phyloP scores from a whole-genome alignment of 2,113 vertebrate genomes.

The Gila orcuttii region DNA sequence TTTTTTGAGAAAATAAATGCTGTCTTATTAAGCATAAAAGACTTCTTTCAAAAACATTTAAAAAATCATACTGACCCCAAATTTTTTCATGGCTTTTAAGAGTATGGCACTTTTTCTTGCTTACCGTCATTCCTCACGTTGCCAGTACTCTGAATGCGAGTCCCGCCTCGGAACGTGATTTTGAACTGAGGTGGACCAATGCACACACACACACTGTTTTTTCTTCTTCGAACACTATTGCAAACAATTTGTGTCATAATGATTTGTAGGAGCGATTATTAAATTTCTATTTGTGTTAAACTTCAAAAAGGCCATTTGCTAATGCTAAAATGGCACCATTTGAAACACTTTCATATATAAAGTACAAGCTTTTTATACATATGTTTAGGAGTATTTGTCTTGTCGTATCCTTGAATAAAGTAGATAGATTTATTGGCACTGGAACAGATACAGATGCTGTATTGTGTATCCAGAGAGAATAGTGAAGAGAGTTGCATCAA shows the following conservation, averaged over 20 bases:
- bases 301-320: background rate
- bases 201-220: too few relatives aligned
- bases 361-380: background rate
- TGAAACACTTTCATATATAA: background rate
- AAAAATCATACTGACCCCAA: background rate
- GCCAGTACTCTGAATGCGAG: too few relatives aligned
- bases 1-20: background rate
- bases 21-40: background rate
- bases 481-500: background rate
- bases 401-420: background rate
- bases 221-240: background rate
- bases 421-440: slow-evolving; percentile 34
- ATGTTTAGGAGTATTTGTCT: background rate
- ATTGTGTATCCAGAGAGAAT: background rate
- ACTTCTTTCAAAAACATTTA: background rate
- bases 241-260: background rate
- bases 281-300: background rate
- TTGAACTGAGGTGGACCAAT: too few relatives aligned
- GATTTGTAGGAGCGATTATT: background rate
- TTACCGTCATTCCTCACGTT: too few relatives aligned
- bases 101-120: background rate
- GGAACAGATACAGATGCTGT: background rate
- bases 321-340: background rate
- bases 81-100: background rate
- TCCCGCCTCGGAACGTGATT: too few relatives aligned